Evolutionary conservation across 2,888 invertebrate species (phyloP).

Genomic region (Arctia plantaginis): DNA sequence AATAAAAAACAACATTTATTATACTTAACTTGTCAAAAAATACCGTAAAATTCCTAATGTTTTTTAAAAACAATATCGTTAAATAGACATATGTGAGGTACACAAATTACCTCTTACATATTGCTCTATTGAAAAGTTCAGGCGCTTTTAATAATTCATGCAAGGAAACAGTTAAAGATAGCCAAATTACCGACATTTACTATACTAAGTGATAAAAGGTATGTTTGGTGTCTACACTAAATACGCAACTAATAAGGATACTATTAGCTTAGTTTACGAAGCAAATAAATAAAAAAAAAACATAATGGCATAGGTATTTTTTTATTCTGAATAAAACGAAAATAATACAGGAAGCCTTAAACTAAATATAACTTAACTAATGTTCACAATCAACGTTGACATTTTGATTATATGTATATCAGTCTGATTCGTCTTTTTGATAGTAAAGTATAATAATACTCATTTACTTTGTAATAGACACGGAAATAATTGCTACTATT

Average conservation of each 20-base stretch:
- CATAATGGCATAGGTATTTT: constrained; percentile 54
- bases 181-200: not conserved
- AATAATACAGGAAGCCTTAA: constrained; percentile 60
- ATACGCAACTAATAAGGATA: not conserved
- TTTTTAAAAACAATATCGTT: not conserved
- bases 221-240: not conserved
- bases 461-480: constrained; percentile 20
- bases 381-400: constrained; percentile 39
- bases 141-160: constrained; percentile 25
- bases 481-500: too few relatives aligned
- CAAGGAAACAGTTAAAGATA: not conserved
- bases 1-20: not conserved
- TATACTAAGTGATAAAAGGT: not conserved
- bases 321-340: constrained; percentile 59
- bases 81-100: not conserved
- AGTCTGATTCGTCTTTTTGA: constrained; percentile 52
- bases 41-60: not conserved
- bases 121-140: constrained; percentile 30
- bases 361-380: constrained; percentile 46
- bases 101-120: not conserved
- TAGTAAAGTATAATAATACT: constrained; percentile 28
- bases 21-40: not conserved
- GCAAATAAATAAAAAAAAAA: constrained; percentile 46
- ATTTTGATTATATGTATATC: constrained; percentile 43
- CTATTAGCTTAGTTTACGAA: not conserved